phyloP scores from a whole-genome alignment of 53 echinoderm and acorn worm genomes.

The Hippasteria phrygiana region DNA sequence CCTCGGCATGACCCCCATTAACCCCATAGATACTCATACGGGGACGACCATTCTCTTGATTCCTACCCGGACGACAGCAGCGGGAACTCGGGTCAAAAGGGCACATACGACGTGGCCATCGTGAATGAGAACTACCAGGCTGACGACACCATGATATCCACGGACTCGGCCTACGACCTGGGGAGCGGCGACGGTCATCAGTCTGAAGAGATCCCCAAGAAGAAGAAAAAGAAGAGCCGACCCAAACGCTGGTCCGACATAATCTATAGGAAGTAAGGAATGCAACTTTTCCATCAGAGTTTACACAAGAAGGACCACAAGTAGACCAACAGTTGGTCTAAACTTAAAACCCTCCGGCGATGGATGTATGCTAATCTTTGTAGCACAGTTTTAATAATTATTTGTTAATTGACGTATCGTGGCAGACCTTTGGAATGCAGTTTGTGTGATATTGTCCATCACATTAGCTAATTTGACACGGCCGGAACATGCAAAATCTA shows the following conservation, averaged over 20 bases:
- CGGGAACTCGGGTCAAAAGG: slow-evolving; percentile 74
- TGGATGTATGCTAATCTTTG: no score
- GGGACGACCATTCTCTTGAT: slow-evolving; percentile 88
- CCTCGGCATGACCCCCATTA: neutral
- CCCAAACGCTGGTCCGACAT: slow-evolving; percentile 75
- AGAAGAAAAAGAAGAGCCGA: slow-evolving; percentile 74
- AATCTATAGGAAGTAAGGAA: slow-evolving; percentile 81
- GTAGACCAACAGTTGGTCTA: no score
- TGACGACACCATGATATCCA: slow-evolving; percentile 83
- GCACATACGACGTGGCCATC: slow-evolving; percentile 86
- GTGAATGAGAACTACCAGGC: slow-evolving; percentile 83
- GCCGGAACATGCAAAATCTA: no score
- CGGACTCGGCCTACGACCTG: slow-evolving; percentile 87
- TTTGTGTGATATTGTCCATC: no score
- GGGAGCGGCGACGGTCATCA: slow-evolving; percentile 35
- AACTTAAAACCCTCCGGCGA: no score
- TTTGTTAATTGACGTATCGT: no score
- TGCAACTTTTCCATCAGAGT: neutral
- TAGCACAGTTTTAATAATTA: no score
- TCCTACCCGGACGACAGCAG: slow-evolving; percentile 84
- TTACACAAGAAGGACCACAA: no score
- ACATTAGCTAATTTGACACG: no score
- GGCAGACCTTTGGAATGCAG: no score
- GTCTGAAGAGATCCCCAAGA: slow-evolving; percentile 18
- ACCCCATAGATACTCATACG: slow-evolving; percentile 81